These are phyloP conservation scores for Chionomys nivalis DNA, from an alignment of 2,113 vertebrate genomes.

Conservation along the genomic window DNA sequence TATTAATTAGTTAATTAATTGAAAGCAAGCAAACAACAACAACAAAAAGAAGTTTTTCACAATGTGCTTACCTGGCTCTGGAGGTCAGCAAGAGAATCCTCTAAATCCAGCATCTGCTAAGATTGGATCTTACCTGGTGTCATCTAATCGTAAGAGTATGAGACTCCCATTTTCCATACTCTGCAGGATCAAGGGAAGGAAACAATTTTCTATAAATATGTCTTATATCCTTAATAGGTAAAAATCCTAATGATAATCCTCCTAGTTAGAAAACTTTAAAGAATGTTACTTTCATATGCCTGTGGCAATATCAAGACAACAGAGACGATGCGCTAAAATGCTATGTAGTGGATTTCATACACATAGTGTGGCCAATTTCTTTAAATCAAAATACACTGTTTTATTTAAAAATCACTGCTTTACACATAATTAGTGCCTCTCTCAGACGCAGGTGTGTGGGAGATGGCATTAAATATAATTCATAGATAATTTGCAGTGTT, in stretches of 20 bases:
- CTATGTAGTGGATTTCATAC: background rate
- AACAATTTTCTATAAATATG: background rate
- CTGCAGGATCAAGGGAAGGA: background rate
- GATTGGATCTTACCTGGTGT: background rate
- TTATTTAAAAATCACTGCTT: background rate
- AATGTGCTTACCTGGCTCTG: background rate
- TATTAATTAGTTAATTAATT: too few relatives aligned
- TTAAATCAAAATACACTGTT: background rate
- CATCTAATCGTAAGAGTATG: background rate
- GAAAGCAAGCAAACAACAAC: too few relatives aligned
- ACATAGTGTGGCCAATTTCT: background rate
- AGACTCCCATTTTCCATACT: background rate
- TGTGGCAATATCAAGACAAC: background rate
- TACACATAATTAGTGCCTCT: background rate
- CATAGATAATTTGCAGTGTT: background rate
- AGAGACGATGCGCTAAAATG: background rate
- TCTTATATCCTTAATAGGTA: background rate
- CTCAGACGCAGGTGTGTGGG: background rate
- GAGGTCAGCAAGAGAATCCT: background rate
- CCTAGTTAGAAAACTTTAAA: background rate
- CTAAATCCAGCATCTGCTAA: background rate
- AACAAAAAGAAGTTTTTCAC: background rate
- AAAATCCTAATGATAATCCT: background rate
- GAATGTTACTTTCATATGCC: background rate
- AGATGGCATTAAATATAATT: background rate